Percentiles rank a stretch among this genome's conserved stretches.
phyloP scores from a whole-genome alignment of 2,888 invertebrate genomes.

The Exocentrus adspersus region DNA sequence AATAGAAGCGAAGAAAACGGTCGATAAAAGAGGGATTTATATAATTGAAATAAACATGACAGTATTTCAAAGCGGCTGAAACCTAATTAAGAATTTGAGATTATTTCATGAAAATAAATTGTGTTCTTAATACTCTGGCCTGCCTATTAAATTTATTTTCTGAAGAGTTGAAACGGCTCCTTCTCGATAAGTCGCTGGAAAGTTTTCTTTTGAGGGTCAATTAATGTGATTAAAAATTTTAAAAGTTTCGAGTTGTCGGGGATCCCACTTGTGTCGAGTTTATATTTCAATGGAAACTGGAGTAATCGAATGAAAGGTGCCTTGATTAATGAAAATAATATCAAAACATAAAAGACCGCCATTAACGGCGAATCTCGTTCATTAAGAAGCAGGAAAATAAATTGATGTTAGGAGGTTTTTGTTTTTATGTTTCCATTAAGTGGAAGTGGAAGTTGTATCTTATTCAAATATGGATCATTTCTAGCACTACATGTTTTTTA shows the following conservation, averaged over 20 bases:
- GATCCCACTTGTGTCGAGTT: background rate
- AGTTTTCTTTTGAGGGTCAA: conserved; percentile 46
- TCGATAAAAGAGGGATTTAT: conserved; percentile 55
- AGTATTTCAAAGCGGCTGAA: conserved; percentile 57
- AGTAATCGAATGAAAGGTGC: background rate
- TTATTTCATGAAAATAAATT: conserved; percentile 53
- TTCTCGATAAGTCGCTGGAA: conserved; percentile 36
- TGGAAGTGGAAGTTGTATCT: too few relatives aligned
- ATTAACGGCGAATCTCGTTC: too few relatives aligned
- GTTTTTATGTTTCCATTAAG: background rate
- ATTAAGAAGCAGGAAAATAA: background rate
- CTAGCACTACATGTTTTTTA: too few relatives aligned
- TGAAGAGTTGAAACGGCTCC: conserved; percentile 33
- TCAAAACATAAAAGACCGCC: background rate
- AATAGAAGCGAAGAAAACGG: conserved; percentile 46
- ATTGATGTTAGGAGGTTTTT: background rate
- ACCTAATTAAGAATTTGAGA: conserved; percentile 58
- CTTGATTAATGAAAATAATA: background rate
- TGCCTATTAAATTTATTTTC: conserved; percentile 32
- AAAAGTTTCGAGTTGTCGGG: conserved; percentile 17
- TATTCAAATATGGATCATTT: too few relatives aligned
- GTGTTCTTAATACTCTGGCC: conserved; percentile 43
- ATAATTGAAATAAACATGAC: conserved; percentile 61
- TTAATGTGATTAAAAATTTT: conserved; percentile 47
- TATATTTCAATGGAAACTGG: background rate